Conservation (phyloP, 2,888 invertebrate genomes). For the Oscheius sp. region DNA sequence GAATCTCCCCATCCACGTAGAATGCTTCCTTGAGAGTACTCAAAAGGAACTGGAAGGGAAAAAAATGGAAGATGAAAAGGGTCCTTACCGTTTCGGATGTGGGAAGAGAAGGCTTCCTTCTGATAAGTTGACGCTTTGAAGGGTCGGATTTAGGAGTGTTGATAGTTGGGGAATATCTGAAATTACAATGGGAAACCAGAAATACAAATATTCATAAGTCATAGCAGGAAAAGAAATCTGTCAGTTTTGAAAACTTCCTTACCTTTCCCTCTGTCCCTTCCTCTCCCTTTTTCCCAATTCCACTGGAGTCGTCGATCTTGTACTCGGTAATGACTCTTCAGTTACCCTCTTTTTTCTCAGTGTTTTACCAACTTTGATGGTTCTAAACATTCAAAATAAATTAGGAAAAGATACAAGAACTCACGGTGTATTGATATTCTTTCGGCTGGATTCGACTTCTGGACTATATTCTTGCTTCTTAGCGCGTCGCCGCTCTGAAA, state of each 20-base stretch:
- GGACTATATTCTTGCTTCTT: slow-evolving; percentile 13
- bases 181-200: not conserved
- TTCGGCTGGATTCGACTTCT: slow-evolving; percentile 6
- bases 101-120: too few relatives aligned
- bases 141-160: not conserved
- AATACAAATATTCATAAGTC: too few relatives aligned
- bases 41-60: not conserved
- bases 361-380: not conserved
- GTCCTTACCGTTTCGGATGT: not conserved
- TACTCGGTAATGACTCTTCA: not conserved
- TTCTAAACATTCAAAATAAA: not conserved
- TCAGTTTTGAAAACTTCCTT: not conserved
- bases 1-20: not conserved
- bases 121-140: too few relatives aligned
- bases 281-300: not conserved
- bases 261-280: not conserved
- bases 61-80: not conserved
- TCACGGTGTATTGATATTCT: too few relatives aligned
- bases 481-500: not conserved
- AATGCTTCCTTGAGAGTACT: not conserved
- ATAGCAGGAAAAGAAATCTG: too few relatives aligned
- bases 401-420: not conserved
- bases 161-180: not conserved
- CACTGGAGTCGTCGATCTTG: not conserved
- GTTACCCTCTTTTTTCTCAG: not conserved